Evolutionary conservation across 2,113 vertebrate species (phyloP).

Genomic region (Aspidoscelis tigris): DNA sequence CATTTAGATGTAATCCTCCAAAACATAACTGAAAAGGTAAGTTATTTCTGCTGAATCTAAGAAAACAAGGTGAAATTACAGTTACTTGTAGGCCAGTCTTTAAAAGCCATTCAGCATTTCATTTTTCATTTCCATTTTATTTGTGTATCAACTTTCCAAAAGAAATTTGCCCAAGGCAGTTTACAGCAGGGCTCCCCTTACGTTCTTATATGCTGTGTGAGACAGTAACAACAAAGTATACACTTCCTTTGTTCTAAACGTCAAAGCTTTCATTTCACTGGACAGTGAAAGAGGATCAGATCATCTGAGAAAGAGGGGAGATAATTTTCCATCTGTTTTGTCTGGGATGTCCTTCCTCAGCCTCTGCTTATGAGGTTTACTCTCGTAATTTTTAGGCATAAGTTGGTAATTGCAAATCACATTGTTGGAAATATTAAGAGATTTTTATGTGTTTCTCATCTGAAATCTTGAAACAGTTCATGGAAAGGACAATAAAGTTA

Average conservation of each 20-base stretch:
- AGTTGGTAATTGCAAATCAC: not conserved
- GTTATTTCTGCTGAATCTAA: constrained; percentile 6
- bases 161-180: no score
- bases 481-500: no score
- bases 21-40: constrained; percentile 82
- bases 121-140: no score
- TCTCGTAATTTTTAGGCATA: not conserved
- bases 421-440: not conserved
- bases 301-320: not conserved
- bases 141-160: no score
- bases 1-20: constrained; percentile 86
- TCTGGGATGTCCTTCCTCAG: not conserved
- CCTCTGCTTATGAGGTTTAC: not conserved
- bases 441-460: no score
- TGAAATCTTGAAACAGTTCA: no score
- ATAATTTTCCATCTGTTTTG: no score
- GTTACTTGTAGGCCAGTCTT: not conserved
- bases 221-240: not conserved
- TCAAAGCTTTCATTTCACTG: not conserved
- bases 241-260: not conserved
- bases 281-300: not conserved
- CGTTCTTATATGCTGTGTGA: not conserved
- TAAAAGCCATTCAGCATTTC: not conserved
- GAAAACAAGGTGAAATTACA: not conserved
- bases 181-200: no score